phyloP scores from a whole-genome alignment of 2,113 vertebrate species.

The Chrysemys picta region DNA sequence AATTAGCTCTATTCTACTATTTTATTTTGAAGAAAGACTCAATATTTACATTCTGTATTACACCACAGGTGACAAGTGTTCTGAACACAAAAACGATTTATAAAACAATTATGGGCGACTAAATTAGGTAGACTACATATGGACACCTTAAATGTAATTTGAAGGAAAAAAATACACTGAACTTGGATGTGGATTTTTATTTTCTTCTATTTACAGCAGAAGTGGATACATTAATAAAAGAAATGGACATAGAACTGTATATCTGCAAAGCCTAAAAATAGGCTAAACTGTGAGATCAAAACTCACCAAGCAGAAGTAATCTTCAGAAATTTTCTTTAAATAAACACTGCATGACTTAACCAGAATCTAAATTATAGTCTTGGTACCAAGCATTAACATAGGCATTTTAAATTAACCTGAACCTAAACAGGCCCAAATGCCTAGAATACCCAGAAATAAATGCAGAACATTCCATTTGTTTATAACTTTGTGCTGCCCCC shows the following conservation, averaged over 20 bases:
- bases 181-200: background rate
- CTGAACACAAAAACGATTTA: background rate
- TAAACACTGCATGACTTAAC: background rate
- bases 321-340: background rate
- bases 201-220: accelerated
- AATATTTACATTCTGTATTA: background rate
- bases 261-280: background rate
- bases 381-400: accelerated
- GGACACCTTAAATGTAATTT: background rate
- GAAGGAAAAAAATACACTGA: background rate
- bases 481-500: background rate
- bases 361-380: background rate
- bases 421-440: background rate
- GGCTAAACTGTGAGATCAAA: background rate
- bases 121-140: background rate
- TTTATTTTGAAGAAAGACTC: background rate
- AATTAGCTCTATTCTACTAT: background rate
- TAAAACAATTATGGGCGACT: background rate
- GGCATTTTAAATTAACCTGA: accelerated
- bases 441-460: background rate
- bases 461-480: background rate
- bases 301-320: background rate
- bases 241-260: background rate
- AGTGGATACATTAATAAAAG: background rate
- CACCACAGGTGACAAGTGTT: background rate